Evolutionary conservation across 2,888 invertebrate species (phyloP).

Genomic region (Anagyrus pseudococci): DNA sequence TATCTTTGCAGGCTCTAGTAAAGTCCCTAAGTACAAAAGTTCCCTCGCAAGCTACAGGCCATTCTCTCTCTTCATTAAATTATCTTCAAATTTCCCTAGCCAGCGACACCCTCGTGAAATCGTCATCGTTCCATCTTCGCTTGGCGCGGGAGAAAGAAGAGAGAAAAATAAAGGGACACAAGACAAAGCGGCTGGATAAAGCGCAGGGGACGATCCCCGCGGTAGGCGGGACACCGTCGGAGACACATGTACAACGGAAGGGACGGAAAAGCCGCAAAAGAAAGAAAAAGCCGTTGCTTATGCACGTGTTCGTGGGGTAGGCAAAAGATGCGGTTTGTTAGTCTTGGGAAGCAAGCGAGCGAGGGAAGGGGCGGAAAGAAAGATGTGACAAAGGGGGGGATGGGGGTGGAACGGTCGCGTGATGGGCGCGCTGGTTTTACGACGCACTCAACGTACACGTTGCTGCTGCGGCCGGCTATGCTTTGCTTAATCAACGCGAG

Average conservation of each 20-base stretch:
- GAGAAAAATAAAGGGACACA: constrained; percentile 7
- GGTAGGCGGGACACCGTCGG: too few species aligned
- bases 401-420: too few species aligned
- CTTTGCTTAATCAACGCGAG: constrained; percentile 3
- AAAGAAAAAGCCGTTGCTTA: constrained; percentile 30
- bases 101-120: constrained; percentile 19
- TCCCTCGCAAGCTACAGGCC: too few species aligned
- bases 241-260: background rate
- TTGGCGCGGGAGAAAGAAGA: constrained; percentile 15
- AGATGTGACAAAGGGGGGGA: constrained; percentile 13
- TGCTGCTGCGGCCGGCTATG: background rate
- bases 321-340: too few species aligned
- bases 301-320: constrained; percentile 11
- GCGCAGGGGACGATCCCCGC: constrained; percentile 15
- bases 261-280: background rate
- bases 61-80: constrained; percentile 21
- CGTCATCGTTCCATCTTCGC: constrained; percentile 21
- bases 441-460: background rate
- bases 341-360: too few species aligned
- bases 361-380: constrained; percentile 6
- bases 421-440: too few species aligned
- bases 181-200: constrained; percentile 25
- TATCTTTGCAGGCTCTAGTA: too few species aligned
- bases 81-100: constrained; percentile 16
- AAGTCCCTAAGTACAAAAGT: too few species aligned